A percentile compares a stretch with the other conserved stretches of the same genome.
phyloP scores from a whole-genome alignment of 2,113 vertebrate genomes.

The Trichomycterus rosablanca region DNA sequence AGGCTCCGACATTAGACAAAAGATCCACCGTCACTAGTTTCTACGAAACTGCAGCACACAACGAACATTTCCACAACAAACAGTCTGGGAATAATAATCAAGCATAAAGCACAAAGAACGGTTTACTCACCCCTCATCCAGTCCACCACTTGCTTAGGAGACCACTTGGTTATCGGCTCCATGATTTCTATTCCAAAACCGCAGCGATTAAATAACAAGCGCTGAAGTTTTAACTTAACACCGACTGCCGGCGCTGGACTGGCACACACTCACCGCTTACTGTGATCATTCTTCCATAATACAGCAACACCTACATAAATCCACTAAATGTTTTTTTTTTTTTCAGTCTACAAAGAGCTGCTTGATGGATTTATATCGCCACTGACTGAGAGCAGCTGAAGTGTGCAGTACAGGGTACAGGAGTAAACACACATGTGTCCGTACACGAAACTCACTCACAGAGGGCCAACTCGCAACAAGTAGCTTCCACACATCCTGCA shows the following conservation, averaged over 20 bases:
- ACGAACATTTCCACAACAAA: background rate
- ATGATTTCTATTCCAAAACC: constrained; percentile 54
- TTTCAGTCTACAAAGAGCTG: background rate
- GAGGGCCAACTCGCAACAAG: constrained; percentile 14
- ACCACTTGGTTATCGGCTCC: constrained; percentile 76
- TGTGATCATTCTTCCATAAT: background rate
- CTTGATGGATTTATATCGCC: background rate
- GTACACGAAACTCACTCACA: constrained; percentile 15
- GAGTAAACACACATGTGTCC: background rate
- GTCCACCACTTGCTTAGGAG: constrained; percentile 72
- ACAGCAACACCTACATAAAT: background rate
- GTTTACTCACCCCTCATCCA: constrained; percentile 70
- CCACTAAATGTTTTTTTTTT: background rate
- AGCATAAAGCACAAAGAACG: no score
- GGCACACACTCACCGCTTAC: background rate
- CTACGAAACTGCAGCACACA: constrained; percentile 57
- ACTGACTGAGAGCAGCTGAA: background rate
- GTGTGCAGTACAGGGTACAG: background rate
- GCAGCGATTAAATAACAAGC: background rate
- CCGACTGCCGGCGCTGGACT: background rate
- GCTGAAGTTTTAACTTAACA: background rate
- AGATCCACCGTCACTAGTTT: no score
- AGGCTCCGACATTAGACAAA: no score
- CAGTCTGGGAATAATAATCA: no score
- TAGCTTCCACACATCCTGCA: background rate